A percentile compares a stretch with the other conserved stretches of the same genome.
These are phyloP conservation scores for Ctenosaura bakeri DNA, from an alignment of 2,797 vertebrate species.

Conservation along the genomic window DNA sequence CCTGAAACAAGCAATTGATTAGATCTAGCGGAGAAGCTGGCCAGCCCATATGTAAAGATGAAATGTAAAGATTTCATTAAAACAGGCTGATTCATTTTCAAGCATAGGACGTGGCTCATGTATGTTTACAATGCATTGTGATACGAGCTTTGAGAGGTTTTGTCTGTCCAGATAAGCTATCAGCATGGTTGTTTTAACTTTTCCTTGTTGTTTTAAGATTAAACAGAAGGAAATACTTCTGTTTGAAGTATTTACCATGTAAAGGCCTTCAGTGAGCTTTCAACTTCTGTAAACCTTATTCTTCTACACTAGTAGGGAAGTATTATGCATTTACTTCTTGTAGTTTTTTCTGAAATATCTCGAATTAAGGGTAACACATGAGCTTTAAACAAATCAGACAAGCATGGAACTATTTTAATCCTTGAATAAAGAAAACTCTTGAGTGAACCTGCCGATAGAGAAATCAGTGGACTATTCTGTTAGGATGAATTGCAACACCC, in stretches of 20 bases:
- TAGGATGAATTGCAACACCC: constrained; percentile 62
- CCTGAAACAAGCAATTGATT: constrained; percentile 46
- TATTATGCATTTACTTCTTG: not conserved
- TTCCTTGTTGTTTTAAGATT: constrained; percentile 47
- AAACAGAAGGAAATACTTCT: constrained; percentile 35
- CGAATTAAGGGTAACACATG: constrained; percentile 54
- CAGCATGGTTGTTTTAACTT: constrained; percentile 67
- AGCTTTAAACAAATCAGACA: constrained; percentile 61
- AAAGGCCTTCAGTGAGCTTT: constrained; percentile 29
- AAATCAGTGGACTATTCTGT: constrained; percentile 69
- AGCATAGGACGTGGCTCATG: constrained; percentile 26
- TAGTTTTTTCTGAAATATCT: constrained; percentile 57
- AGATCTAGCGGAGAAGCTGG: constrained; percentile 59
- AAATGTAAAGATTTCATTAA: constrained; percentile 50
- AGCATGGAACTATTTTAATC: constrained; percentile 78
- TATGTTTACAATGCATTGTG: constrained; percentile 55
- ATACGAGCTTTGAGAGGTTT: constrained; percentile 78
- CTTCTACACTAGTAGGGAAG: constrained; percentile 45
- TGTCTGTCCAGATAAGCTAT: constrained; percentile 75
- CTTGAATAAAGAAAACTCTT: constrained; percentile 74
- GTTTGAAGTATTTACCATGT: constrained; percentile 35
- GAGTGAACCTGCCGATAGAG: constrained; percentile 61
- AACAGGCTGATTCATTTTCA: constrained; percentile 62
- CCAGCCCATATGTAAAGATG: constrained; percentile 50
- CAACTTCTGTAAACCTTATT: constrained; percentile 33